A percentile compares a stretch with the other conserved stretches of the same genome.
Conservation (phyloP, 2,113 vertebrate genomes). For the Dasypus novemcinctus region DNA sequence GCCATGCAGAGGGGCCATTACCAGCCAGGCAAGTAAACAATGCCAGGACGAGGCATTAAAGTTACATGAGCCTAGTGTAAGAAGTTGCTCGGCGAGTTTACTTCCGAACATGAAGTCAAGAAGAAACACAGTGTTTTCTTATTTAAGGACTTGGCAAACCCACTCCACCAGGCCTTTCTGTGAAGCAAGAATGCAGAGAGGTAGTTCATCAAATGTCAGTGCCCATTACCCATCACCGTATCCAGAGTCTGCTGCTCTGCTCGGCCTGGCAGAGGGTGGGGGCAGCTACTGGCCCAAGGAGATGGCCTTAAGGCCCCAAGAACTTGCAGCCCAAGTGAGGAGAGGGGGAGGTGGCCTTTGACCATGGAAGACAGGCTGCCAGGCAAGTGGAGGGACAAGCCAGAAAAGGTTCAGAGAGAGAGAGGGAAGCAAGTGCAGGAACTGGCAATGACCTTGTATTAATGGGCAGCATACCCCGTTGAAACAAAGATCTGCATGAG, state of each 20-base stretch:
- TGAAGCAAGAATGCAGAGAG: constrained; percentile 20
- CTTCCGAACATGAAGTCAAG: constrained; percentile 30
- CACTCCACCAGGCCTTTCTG: not conserved
- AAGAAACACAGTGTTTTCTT: constrained; percentile 49
- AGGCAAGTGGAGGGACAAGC: not conserved
- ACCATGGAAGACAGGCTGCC: not conserved
- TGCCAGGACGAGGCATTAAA: constrained; percentile 85
- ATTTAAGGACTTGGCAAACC: constrained; percentile 51
- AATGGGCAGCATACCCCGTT: constrained; percentile 39
- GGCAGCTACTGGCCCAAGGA: not conserved
- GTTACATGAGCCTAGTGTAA: constrained; percentile 81
- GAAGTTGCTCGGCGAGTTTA: constrained; percentile 72
- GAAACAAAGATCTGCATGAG: constrained; percentile 55
- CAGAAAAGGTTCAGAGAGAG: constrained; percentile 33
- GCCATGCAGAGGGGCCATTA: constrained; percentile 84
- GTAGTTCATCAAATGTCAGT: not conserved
- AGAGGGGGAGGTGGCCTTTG: not conserved
- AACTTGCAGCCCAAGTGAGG: not conserved
- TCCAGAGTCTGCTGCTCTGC: not conserved
- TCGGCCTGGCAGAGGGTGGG: not conserved
- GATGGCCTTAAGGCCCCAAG: not conserved
- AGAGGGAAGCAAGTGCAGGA: constrained; percentile 53
- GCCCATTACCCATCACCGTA: not conserved
- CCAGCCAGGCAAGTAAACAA: constrained; percentile 82
- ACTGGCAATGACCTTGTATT: constrained; percentile 76